A percentile compares a stretch with the other conserved stretches of the same genome.
Conservation (phyloP, 2,797 vertebrate species). For the Chiloscyllium punctatum region DNA sequence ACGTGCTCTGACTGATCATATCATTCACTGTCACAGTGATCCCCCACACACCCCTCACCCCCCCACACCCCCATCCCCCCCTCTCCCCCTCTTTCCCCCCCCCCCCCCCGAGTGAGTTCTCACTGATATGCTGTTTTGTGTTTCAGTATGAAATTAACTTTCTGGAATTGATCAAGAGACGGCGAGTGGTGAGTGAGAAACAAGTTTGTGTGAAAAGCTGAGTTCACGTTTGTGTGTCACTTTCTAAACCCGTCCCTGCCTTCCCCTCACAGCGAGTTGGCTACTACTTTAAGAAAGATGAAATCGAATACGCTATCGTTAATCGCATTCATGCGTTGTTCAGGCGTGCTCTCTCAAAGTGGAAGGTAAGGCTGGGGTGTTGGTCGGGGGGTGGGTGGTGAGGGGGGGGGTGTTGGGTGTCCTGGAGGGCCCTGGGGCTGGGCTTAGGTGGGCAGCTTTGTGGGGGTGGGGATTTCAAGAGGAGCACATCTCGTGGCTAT, state of each 20-base stretch:
- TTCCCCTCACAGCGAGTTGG: slow-evolving; percentile 64
- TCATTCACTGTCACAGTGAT: no score
- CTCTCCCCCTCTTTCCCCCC: no score
- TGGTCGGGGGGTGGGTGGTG: neutral
- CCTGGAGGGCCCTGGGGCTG: neutral
- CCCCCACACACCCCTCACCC: no score
- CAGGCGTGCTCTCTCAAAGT: slow-evolving; percentile 78
- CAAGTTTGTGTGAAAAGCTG: neutral
- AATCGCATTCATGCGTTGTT: slow-evolving; percentile 77
- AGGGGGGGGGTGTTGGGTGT: no score
- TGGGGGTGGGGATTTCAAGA: no score
- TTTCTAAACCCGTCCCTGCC: neutral
- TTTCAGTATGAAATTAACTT: slow-evolving; percentile 88
- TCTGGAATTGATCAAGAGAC: slow-evolving; percentile 84
- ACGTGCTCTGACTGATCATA: no score
- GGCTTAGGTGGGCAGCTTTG: neutral
- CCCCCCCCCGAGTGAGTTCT: no score
- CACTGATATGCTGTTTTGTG: neutral
- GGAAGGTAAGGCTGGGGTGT: slow-evolving; percentile 70
- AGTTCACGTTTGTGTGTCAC: neutral
- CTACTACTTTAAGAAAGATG: slow-evolving; percentile 85
- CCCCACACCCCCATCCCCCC: no score
- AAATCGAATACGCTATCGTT: slow-evolving; percentile 81
- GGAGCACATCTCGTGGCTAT: no score
- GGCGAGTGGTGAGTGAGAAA: slow-evolving; percentile 71